A percentile compares a stretch with the other conserved stretches of the same genome.
Evolutionary conservation across 2,888 invertebrate species (phyloP).

Genomic region (Stictocephala bisonia): DNA sequence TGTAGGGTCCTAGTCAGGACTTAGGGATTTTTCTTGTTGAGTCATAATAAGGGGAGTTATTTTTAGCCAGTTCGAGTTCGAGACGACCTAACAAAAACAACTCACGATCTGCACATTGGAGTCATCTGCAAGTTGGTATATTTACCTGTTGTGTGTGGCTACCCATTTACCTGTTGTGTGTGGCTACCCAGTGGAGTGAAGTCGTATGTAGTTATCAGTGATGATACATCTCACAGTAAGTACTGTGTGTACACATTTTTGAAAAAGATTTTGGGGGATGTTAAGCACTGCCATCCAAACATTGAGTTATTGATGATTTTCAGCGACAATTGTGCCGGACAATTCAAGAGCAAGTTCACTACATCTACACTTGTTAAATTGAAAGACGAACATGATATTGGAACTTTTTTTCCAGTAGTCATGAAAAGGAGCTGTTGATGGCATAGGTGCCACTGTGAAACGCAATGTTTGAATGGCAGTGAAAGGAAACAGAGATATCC

Average conservation of each 20-base stretch:
- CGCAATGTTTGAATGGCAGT: too few relatives aligned
- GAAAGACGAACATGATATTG: slow-evolving; percentile 13
- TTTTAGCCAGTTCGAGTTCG: too few relatives aligned
- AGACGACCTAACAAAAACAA: too few relatives aligned
- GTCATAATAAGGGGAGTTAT: too few relatives aligned
- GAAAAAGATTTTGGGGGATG: slow-evolving; percentile 9
- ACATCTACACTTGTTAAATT: slow-evolving; percentile 16
- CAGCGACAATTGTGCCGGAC: slow-evolving; percentile 13
- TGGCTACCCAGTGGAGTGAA: slow-evolving; percentile 20
- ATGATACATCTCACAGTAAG: slow-evolving; percentile 18
- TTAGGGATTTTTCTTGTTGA: too few relatives aligned
- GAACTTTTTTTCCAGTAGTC: slow-evolving; percentile 36
- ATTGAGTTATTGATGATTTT: slow-evolving; percentile 15
- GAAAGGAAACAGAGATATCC: too few relatives aligned
- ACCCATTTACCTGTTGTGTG: slow-evolving; percentile 31
- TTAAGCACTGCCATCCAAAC: slow-evolving; percentile 1
- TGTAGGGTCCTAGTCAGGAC: too few relatives aligned
- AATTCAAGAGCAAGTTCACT: slow-evolving; percentile 22
- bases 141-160: too few relatives aligned
- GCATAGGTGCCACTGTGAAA: slow-evolving; percentile 22
- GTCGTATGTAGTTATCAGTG: slow-evolving; percentile 30
- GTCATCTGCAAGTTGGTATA: slow-evolving; percentile 26
- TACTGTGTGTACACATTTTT: slow-evolving; percentile 18
- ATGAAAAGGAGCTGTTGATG: slow-evolving; percentile 32
- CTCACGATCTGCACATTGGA: slow-evolving; percentile 31